These are phyloP conservation scores for Machimus rusticus DNA, from an alignment of 2,888 invertebrate species.

Conservation along the genomic window DNA sequence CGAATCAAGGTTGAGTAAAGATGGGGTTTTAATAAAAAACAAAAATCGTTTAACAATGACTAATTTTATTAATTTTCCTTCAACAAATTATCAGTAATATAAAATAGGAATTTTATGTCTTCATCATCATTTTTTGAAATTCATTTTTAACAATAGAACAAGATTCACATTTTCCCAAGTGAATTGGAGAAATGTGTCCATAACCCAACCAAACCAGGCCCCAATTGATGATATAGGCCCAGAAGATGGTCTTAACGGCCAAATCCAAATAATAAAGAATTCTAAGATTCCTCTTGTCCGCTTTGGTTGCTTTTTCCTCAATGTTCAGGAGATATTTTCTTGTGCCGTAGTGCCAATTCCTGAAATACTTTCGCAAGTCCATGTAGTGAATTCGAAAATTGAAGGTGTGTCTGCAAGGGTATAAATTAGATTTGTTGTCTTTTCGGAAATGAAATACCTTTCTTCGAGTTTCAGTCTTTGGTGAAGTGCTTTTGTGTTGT, in stretches of 20 bases:
- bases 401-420: constrained; percentile 12
- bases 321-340: constrained; percentile 37
- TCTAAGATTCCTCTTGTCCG: not conserved
- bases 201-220: not conserved
- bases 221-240: not conserved
- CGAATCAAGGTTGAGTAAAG: not conserved
- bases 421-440: not conserved
- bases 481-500: constrained; percentile 11
- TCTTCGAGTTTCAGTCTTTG: constrained; percentile 15
- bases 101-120: not conserved
- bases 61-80: not conserved
- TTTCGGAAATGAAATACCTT: not conserved
- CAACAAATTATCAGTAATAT: not conserved
- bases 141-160: constrained; percentile 18
- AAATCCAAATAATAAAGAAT: constrained; percentile 39
- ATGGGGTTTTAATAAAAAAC: not conserved
- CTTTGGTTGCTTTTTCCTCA: not conserved
- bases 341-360: constrained; percentile 34
- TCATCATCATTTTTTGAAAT: not conserved
- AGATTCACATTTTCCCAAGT: not conserved
- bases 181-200: not conserved
- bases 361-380: constrained; percentile 32
- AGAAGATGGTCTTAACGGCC: constrained; percentile 6
- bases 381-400: constrained; percentile 33
- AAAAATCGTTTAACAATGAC: not conserved